Evolutionary conservation across 2,888 invertebrate genomes (phyloP).

Genomic region (Drosophila lutescens): DNA sequence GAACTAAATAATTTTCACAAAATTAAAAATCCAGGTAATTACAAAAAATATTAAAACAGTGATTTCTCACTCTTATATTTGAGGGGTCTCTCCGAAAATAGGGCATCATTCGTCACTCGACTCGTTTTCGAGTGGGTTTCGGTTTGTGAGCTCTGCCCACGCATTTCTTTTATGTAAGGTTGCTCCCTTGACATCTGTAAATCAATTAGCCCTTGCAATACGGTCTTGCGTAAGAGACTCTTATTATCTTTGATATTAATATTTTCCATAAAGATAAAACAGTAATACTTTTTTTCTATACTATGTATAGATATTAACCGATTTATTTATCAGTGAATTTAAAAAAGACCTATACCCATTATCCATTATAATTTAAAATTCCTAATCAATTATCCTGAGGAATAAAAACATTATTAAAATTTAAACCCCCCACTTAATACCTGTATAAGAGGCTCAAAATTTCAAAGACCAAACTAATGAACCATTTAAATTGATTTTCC

Average conservation of each 20-base stretch:
- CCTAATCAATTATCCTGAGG: not conserved
- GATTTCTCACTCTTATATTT: not conserved
- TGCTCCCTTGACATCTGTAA: conserved; percentile 53
- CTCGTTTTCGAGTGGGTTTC: conserved; percentile 16
- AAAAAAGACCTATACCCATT: not conserved
- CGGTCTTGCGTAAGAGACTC: conserved; percentile 50
- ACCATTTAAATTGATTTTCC: conserved; percentile 30
- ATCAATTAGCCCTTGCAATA: conserved; percentile 60
- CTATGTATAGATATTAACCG: too few species aligned
- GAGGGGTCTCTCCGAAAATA: not conserved
- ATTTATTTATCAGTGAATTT: not conserved
- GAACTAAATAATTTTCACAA: too few species aligned
- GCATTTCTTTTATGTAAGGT: conserved; percentile 60
- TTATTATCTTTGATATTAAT: not conserved
- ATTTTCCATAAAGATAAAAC: too few species aligned
- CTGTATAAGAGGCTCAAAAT: conserved; percentile 18
- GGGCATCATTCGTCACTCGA: not conserved
- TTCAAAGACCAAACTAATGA: conserved; percentile 20
- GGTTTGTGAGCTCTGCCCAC: conserved; percentile 38
- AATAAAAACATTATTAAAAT: not conserved
- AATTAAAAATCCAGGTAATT: too few species aligned
- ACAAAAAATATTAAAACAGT: too few species aligned
- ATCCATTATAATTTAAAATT: conserved; percentile 1
- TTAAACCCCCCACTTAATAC: not conserved
- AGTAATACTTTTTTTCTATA: too few species aligned